Evolutionary conservation across 2,888 invertebrate species (phyloP), one percentile per base, ranked within the genome.

Genomic region (Harpagoxenus sublaevis): DNA sequence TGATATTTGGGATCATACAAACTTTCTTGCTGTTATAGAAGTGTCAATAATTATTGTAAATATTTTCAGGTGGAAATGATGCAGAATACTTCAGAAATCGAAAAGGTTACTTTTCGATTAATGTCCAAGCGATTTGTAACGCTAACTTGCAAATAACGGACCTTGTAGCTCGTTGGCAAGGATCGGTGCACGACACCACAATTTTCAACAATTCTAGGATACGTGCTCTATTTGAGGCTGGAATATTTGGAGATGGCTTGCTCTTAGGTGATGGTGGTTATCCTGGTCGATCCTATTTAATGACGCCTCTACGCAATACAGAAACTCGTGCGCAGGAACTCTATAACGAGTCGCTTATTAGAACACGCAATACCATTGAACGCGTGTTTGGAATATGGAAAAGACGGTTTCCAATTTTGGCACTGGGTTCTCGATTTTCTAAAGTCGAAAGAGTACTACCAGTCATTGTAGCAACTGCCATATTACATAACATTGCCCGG

Each of bases 211-310:
- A 92, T 87, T 91, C 88, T 10, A 66, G 68, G 39, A 75, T 92
- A 48, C 88, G 84, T 48, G 86, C 87, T 23, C 57, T 78, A n/a
- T 90, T 93, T 79, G 91, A 92, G 68, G 75, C 74, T 65, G 87
- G 90, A 28, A 75, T 75, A 57, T 90, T 87, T 86, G 87, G 82
- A 12, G 86, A 91, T 78, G 77, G 87, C 53, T 75, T 92, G 42
- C 73, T 95, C 35, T 77, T 95, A 39, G 94, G 92, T 31, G 94
- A 94, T 93, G 93, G 10, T 94, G 94, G 84, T 86, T 88, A 35
- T 84, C 87, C 70, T 48, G 18, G 31, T 18, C 75, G 85, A 51
- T 84, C 85, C 42, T 92, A 91, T 85, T 85, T 93, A 35, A 87
- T 93, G 84, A 92, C 92, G 28, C 92, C 92, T 35, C 73, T 94